phyloP scores from a whole-genome alignment of 2,888 invertebrate genomes.

The Phengaris arion region DNA sequence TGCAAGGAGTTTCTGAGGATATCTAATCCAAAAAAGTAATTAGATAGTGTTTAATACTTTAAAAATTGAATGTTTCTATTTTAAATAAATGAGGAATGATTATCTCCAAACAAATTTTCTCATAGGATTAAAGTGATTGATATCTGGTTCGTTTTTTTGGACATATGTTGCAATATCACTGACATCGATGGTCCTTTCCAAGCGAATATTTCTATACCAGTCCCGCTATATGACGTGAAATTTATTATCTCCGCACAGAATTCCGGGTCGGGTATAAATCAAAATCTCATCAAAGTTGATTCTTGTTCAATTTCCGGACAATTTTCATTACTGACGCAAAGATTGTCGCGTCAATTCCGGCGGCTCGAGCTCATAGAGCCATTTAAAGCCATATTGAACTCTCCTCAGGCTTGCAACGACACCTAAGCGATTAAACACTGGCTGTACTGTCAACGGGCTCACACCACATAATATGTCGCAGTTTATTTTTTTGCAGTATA shows the following conservation, averaged over 20 bases:
- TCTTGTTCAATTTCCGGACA: slow-evolving; percentile 32
- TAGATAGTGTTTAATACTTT: no score
- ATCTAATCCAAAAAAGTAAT: no score
- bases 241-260: slow-evolving; percentile 10
- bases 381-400: slow-evolving; percentile 11
- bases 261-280: slow-evolving; percentile 23
- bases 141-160: background rate
- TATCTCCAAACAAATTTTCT: background rate
- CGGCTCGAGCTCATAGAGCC: slow-evolving; percentile 9
- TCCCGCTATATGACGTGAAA: slow-evolving; percentile 11
- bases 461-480: background rate
- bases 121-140: background rate
- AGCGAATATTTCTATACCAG: slow-evolving; percentile 1
- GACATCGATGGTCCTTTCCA: background rate
- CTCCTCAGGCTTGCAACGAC: background rate
- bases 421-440: slow-evolving; percentile 14
- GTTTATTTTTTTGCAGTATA: background rate
- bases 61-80: no score
- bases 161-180: background rate
- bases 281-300: slow-evolving; percentile 31
- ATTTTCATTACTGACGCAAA: slow-evolving; percentile 30
- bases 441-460: background rate
- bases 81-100: background rate
- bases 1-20: no score
- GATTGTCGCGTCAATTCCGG: slow-evolving; percentile 27